phyloP scores from a whole-genome alignment of 2,888 invertebrate species.

The Siphlonurus alternatus region DNA sequence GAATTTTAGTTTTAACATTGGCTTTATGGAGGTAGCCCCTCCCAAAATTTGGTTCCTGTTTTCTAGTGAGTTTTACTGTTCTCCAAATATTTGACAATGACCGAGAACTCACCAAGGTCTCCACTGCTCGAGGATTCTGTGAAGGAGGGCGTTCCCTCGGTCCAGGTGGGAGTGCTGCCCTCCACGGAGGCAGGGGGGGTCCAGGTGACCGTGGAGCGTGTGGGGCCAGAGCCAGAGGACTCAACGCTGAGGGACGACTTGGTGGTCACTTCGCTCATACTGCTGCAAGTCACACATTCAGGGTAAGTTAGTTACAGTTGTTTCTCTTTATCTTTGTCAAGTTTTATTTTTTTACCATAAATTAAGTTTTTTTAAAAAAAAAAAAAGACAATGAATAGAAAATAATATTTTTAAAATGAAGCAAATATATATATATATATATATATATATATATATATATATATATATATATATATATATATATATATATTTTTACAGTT shows the following conservation, averaged over 20 bases:
- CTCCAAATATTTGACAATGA: no score
- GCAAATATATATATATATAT: background rate
- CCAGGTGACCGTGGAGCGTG: conserved; percentile 36
- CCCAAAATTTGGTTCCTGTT: no score
- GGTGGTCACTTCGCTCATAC: conserved; percentile 1
- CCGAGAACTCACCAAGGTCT: conserved; percentile 61
- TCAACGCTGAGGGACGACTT: conserved; percentile 35
- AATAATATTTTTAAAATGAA: no score
- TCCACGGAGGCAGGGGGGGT: conserved; percentile 74
- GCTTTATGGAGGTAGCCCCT: no score
- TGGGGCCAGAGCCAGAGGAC: conserved; percentile 36
- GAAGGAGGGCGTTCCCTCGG: conserved; percentile 94
- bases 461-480: background rate
- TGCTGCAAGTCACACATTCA: background rate
- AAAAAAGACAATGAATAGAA: background rate
- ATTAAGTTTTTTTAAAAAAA: background rate
- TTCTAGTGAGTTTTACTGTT: no score
- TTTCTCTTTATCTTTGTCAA: background rate
- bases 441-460: background rate
- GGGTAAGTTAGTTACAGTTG: no score
- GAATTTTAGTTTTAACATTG: no score
- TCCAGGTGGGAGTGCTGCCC: conserved; percentile 94
- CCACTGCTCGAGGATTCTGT: conserved; percentile 92
- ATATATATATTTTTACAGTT: background rate
- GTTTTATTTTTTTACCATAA: background rate